These are phyloP conservation scores for Caenorhabditis angaria DNA, from an alignment of 2,888 invertebrate genomes.

Conservation along the genomic window DNA sequence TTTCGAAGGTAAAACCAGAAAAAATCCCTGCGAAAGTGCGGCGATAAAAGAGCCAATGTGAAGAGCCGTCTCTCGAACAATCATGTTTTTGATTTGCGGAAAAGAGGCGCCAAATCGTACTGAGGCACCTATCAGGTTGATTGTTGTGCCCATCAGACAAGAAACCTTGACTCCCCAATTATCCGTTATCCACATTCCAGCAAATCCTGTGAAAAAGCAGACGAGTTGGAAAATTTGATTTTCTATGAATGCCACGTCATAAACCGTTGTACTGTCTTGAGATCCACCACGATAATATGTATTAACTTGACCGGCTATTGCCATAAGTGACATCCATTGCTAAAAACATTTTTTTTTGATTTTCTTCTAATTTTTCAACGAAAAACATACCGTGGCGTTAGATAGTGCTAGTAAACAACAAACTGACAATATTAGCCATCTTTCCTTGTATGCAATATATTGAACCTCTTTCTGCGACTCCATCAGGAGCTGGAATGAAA, in stretches of 20 bases:
- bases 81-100: conserved; percentile 26
- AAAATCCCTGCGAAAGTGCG: conserved; percentile 67
- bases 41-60: conserved; percentile 60
- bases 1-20: conserved; percentile 62
- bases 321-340: conserved; percentile 67
- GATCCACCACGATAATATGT: conserved; percentile 56
- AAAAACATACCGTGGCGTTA: conserved; percentile 61
- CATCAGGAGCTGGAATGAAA: conserved; percentile 35
- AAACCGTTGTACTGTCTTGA: not conserved
- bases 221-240: conserved; percentile 68
- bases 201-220: conserved; percentile 63
- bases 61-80: conserved; percentile 27
- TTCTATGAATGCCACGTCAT: conserved; percentile 52
- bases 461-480: conserved; percentile 10
- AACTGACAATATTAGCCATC: conserved; percentile 64
- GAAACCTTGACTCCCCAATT: conserved; percentile 58
- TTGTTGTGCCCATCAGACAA: conserved; percentile 29
- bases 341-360: conserved; percentile 27
- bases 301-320: conserved; percentile 53
- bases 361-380: not conserved
- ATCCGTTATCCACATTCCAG: conserved; percentile 72
- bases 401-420: conserved; percentile 66
- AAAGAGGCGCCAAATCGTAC: conserved; percentile 43
- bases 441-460: conserved; percentile 40
- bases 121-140: conserved; percentile 42